Percentiles rank a stretch among this genome's conserved stretches.
These are phyloP conservation scores for Antigone vipio DNA, from an alignment of 2,113 vertebrate species.

Conservation along the genomic window DNA sequence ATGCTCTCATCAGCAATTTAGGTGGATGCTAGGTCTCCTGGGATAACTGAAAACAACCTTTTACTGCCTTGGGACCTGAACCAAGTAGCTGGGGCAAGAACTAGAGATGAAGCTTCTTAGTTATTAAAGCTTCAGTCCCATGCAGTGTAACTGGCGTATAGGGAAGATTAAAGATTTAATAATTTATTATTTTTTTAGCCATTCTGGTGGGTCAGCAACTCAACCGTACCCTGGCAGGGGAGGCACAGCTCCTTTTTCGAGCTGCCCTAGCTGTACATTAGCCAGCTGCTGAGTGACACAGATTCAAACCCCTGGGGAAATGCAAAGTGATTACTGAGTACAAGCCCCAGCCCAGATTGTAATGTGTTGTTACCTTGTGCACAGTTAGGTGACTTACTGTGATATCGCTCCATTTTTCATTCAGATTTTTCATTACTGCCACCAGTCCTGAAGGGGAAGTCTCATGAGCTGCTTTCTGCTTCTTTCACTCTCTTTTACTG, in stretches of 20 bases:
- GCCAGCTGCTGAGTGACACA: not conserved
- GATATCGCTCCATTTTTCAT: constrained; percentile 61
- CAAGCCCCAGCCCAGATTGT: not conserved
- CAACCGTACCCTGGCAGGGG: not conserved
- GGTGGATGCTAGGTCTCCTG: not conserved
- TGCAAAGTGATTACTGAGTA: not conserved
- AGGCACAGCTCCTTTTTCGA: not conserved
- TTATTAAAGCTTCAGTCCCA: not conserved
- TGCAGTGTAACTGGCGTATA: not conserved
- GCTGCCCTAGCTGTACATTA: not conserved
- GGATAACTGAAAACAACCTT: not conserved
- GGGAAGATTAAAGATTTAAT: not conserved
- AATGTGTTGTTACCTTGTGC: not conserved
- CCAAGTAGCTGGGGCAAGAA: not conserved
- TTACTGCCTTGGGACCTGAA: not conserved
- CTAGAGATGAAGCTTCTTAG: not conserved
- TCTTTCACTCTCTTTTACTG: constrained; percentile 69
- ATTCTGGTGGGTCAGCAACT: not conserved
- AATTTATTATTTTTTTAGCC: not conserved
- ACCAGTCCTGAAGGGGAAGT: constrained; percentile 68
- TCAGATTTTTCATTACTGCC: constrained; percentile 70
- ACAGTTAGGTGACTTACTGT: constrained; percentile 56
- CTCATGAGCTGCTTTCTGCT: constrained; percentile 66
- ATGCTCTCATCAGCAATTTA: not conserved
- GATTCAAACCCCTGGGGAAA: not conserved